Conservation (phyloP, 2,113 vertebrate species). For the Lota lota region DNA sequence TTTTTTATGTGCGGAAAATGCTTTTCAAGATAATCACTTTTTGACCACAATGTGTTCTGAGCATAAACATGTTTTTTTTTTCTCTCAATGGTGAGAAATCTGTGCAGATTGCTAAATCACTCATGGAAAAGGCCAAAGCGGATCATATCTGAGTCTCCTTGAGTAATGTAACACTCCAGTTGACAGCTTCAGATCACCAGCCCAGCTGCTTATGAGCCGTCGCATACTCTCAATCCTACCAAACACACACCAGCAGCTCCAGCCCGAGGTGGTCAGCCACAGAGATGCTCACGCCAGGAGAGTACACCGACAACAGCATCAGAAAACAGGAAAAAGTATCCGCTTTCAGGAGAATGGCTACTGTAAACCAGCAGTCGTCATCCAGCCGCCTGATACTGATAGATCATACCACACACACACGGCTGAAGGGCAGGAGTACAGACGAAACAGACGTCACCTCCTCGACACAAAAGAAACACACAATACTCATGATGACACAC, state of each 20-base stretch:
- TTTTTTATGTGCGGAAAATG: no score
- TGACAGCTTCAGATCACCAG: conserved; percentile 8
- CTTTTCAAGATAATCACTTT: no score
- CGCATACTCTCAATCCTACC: conserved; percentile 1
- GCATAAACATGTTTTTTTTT: no score
- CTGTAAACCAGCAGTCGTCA: conserved; percentile 26
- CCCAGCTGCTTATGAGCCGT: conserved; percentile 22
- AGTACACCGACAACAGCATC: conserved; percentile 2
- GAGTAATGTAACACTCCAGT: conserved; percentile 20
- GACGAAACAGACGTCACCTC: conserved; percentile 15
- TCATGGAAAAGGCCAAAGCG: no score
- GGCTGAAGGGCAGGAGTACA: conserved; percentile 17
- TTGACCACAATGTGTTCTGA: no score
- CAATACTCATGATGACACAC: neutral
- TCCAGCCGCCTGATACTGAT: conserved; percentile 14
- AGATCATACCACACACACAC: conserved; percentile 14
- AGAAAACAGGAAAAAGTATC: conserved; percentile 13
- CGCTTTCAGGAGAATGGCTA: conserved; percentile 12
- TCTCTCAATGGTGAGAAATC: no score
- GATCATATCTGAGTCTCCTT: no score
- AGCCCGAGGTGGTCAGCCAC: conserved; percentile 1
- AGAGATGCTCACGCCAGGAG: neutral
- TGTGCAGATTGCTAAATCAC: no score
- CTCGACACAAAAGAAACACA: conserved; percentile 5
- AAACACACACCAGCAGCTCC: conserved; percentile 22